Conservation (phyloP, 2,797 vertebrate species). For the Chrysolophus pictus region DNA sequence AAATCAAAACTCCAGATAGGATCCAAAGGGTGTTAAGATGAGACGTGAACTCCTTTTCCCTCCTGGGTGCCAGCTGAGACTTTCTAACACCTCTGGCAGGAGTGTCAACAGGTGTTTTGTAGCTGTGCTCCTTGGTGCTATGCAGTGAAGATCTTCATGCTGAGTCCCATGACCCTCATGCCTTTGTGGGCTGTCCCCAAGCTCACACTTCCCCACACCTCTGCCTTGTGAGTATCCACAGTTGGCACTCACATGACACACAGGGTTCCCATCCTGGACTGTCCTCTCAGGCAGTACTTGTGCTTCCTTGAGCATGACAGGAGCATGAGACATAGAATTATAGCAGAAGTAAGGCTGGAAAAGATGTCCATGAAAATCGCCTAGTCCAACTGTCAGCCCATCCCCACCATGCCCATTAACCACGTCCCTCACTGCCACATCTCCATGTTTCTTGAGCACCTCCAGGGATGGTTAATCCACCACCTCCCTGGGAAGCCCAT, state of each 20-base stretch:
- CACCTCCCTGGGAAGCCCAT: no score
- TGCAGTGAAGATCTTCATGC: neutral
- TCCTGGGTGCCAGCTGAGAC: neutral
- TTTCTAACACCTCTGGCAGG: neutral
- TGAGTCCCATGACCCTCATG: neutral
- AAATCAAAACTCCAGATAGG: conserved; percentile 27
- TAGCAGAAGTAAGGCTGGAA: no score
- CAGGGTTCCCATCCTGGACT: neutral
- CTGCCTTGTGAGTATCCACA: neutral
- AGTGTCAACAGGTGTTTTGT: neutral
- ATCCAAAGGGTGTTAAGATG: neutral
- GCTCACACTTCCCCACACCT: neutral
- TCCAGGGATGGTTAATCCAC: no score
- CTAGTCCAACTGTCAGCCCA: no score
- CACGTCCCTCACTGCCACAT: no score
- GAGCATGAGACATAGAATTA: neutral
- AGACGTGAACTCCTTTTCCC: neutral
- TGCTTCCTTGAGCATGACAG: neutral
- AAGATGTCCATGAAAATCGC: no score
- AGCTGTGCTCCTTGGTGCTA: neutral
- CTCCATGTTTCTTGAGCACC: no score
- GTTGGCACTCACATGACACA: neutral
- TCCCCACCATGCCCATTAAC: no score
- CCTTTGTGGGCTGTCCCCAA: neutral
- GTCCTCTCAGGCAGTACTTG: neutral